phyloP scores from a whole-genome alignment of 2,888 invertebrate genomes.

The Troglohyphantes excavatus region DNA sequence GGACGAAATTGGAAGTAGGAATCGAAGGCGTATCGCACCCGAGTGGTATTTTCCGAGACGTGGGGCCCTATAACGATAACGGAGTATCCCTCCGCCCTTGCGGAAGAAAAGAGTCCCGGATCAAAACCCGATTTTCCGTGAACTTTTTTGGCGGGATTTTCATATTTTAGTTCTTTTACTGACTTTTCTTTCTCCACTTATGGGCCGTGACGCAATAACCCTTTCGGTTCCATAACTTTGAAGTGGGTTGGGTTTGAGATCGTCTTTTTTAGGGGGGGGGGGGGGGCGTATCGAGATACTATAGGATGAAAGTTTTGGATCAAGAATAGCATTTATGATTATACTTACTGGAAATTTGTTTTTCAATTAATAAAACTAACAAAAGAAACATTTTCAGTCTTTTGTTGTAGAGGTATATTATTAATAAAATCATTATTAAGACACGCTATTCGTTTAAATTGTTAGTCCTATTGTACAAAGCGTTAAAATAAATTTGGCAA shows the following conservation, averaged over 20 bases:
- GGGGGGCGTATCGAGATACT: background rate
- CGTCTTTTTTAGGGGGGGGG: background rate
- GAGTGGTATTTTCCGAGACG: constrained; percentile 37
- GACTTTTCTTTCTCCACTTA: constrained; percentile 75
- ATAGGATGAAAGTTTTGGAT: background rate
- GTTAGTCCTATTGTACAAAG: too few species aligned
- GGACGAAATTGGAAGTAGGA: constrained; percentile 60
- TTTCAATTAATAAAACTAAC: too few species aligned
- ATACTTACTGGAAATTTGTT: background rate
- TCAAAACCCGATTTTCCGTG: constrained; percentile 78
- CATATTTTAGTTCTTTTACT: constrained; percentile 70
- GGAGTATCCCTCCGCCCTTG: constrained; percentile 59
- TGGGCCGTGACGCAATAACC: constrained; percentile 77
- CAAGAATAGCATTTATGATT: background rate
- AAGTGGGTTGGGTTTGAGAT: background rate
- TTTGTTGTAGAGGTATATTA: too few species aligned
- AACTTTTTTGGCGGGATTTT: constrained; percentile 73
- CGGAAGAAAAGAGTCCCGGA: constrained; percentile 70
- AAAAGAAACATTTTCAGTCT: too few species aligned
- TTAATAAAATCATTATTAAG: too few species aligned
- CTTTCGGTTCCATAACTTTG: constrained; percentile 70
- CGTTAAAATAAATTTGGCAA: too few species aligned
- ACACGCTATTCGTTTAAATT: too few species aligned
- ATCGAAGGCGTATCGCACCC: constrained; percentile 42
- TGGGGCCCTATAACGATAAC: constrained; percentile 71